Conservation (phyloP, 1,140 invertebrate genomes). For the Parasteatoda tepidariorum region DNA sequence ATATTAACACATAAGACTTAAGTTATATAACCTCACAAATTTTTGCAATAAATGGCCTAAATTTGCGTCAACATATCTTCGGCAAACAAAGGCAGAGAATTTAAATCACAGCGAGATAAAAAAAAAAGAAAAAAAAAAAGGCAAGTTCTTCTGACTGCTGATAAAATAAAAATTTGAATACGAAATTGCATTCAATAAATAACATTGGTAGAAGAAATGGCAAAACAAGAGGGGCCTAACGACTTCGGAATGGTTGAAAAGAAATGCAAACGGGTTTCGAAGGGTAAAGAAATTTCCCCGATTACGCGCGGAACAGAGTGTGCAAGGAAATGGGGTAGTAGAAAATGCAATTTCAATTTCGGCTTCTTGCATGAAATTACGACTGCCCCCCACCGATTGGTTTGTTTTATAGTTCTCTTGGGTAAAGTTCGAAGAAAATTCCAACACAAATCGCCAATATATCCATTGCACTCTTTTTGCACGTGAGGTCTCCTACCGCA, state of each 20-base stretch:
- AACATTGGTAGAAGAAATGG: neutral
- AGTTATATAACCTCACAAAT: no score
- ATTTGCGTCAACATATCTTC: no score
- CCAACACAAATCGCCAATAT: slow-evolving; percentile 53
- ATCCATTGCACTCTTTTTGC: slow-evolving; percentile 41
- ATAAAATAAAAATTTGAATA: no score
- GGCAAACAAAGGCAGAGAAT: no score
- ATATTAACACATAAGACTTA: no score
- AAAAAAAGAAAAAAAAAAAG: no score
- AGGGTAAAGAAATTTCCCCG: slow-evolving; percentile 46
- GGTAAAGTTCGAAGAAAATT: neutral
- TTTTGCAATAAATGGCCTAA: no score
- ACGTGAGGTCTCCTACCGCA: slow-evolving; percentile 30
- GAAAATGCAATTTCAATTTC: slow-evolving; percentile 57
- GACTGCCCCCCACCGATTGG: slow-evolving; percentile 15
- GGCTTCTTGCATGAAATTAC: slow-evolving; percentile 46
- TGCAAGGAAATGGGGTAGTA: slow-evolving; percentile 39
- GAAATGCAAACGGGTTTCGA: slow-evolving; percentile 19
- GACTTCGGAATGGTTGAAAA: neutral
- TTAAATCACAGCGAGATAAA: no score
- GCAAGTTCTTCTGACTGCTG: no score
- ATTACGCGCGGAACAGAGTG: slow-evolving; percentile 18
- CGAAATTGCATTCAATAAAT: no score
- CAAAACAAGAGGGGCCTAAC: slow-evolving; percentile 7
- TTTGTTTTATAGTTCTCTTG: slow-evolving; percentile 37